Evolutionary conservation across 2,797 vertebrate genomes (phyloP).

Genomic region (Sebastolobus altivelis): DNA sequence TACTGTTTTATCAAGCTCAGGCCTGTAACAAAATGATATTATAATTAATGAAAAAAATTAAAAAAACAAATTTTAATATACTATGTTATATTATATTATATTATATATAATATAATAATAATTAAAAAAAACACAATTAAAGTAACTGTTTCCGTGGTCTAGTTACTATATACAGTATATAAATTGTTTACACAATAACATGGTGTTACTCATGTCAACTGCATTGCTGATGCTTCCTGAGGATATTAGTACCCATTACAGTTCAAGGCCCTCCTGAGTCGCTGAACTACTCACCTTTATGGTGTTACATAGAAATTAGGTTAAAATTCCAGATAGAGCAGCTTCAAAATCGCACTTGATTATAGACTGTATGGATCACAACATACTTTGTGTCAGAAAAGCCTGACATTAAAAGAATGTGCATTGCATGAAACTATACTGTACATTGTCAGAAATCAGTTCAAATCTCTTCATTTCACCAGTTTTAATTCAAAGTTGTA

Average conservation of each 20-base stretch:
- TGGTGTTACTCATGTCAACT: not conserved
- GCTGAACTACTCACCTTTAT: not conserved
- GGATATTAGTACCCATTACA: not conserved
- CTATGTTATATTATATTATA: too few species aligned
- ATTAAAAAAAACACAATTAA: too few species aligned
- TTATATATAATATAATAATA: not conserved
- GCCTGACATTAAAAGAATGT: not conserved
- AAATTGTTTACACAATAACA: too few species aligned
- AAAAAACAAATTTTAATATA: too few species aligned
- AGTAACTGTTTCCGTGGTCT: not conserved
- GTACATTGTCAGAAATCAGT: not conserved
- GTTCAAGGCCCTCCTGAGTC: not conserved
- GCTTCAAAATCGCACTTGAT: not conserved
- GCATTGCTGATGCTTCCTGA: not conserved
- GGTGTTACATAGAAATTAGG: not conserved
- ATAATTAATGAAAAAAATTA: not conserved
- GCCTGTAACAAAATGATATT: not conserved
- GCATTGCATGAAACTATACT: not conserved
- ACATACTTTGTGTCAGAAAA: not conserved
- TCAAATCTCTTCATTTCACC: not conserved
- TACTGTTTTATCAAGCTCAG: not conserved
- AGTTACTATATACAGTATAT: not conserved
- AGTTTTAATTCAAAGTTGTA: not conserved
- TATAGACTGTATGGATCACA: not conserved
- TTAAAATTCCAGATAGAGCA: not conserved